Evolutionary conservation across 2,888 invertebrate genomes (phyloP).

Genomic region (Lepidochitona cinerea): DNA sequence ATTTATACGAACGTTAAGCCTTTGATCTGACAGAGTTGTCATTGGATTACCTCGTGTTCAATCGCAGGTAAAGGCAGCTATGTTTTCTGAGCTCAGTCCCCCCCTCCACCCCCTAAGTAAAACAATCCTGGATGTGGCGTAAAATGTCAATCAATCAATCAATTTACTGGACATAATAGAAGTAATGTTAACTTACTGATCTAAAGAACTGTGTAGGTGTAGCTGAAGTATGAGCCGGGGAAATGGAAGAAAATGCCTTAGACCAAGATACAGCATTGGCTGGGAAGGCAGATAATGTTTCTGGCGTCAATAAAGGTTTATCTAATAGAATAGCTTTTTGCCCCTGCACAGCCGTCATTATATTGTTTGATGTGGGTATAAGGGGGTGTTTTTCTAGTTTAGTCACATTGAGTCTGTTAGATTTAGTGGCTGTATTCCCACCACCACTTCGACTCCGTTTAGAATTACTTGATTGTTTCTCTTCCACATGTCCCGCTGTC

Average conservation of each 20-base stretch:
- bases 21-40: no score
- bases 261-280: constrained; percentile 22
- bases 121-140: no score
- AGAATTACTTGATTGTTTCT: constrained; percentile 23
- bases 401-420: background rate
- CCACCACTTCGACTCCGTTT: background rate
- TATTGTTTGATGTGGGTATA: background rate
- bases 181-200: constrained; percentile 51
- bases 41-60: no score
- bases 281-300: constrained; percentile 10
- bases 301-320: constrained; percentile 38
- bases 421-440: background rate
- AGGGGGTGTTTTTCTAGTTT: background rate
- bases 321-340: constrained; percentile 53
- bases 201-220: constrained; percentile 43
- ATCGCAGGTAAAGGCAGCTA: no score
- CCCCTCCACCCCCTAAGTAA: no score
- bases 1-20: no score
- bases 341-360: constrained; percentile 28
- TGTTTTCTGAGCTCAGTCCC: no score
- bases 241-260: constrained; percentile 5
- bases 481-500: constrained; percentile 27
- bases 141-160: no score
- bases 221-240: constrained; percentile 30
- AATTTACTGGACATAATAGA: no score